Evolutionary conservation across 2,113 vertebrate genomes (phyloP).

Genomic region (Ctenodactylus gundi): DNA sequence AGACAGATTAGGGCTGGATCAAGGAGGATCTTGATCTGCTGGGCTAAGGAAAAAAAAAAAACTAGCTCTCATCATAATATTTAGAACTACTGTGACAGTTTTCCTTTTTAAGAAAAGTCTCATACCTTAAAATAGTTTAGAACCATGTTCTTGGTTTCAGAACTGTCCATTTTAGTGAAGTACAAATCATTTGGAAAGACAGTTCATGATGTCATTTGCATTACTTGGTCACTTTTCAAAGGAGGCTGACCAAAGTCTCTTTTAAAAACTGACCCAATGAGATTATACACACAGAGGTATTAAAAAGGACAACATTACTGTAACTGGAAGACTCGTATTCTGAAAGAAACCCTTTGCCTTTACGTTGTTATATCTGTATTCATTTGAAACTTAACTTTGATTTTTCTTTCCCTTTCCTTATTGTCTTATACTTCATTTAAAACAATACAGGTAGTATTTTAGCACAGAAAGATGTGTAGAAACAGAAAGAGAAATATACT

Average conservation of each 20-base stretch:
- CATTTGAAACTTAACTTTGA: neutral
- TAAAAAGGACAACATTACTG: neutral
- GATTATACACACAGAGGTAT: neutral
- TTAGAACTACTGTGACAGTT: neutral
- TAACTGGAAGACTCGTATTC: neutral
- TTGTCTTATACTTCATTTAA: neutral
- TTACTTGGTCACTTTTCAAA: neutral
- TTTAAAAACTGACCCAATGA: neutral
- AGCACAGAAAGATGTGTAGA: neutral
- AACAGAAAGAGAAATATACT: neutral
- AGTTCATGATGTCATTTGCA: neutral
- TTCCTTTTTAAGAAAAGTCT: neutral
- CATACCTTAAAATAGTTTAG: neutral
- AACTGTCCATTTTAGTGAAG: neutral
- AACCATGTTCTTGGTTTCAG: neutral
- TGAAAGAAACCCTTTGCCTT: neutral
- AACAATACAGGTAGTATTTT: neutral
- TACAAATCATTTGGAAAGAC: conserved; percentile 20
- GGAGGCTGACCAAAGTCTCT: no score
- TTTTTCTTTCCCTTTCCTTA: neutral
- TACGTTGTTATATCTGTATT: neutral
- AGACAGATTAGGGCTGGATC: neutral
- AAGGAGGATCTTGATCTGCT: neutral
- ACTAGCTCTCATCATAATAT: neutral
- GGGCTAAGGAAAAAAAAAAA: neutral